These are phyloP conservation scores for Mnemiopsis leidyi DNA, from an alignment of 37 sponge, comb jelly and placozoan genomes.

Conservation along the genomic window DNA sequence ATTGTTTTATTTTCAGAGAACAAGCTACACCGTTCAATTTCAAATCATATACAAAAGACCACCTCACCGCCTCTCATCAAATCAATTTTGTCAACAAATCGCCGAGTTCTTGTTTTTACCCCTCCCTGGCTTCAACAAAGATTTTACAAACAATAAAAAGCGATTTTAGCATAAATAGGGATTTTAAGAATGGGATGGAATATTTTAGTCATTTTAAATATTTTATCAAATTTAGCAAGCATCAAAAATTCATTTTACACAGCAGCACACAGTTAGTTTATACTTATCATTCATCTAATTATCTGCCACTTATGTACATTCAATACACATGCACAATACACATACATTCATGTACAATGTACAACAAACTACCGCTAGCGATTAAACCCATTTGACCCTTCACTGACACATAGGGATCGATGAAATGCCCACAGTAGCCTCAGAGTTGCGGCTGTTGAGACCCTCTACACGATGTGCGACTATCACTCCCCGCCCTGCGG, in stretches of 20 bases:
- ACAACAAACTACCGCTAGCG: too few relatives aligned
- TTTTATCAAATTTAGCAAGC: neutral
- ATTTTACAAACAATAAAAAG: neutral
- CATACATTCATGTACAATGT: too few relatives aligned
- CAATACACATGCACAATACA: too few relatives aligned
- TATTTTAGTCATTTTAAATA: neutral
- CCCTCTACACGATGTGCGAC: conserved; percentile 63
- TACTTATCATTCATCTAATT: too few relatives aligned
- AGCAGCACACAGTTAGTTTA: too few relatives aligned
- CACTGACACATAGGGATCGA: neutral
- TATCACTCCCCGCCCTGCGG: neutral
- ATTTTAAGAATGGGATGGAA: too few relatives aligned
- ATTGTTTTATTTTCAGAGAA: neutral
- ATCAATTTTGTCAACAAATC: neutral
- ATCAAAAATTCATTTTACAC: too few relatives aligned
- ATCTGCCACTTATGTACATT: too few relatives aligned
- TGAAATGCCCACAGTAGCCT: conserved; percentile 37
- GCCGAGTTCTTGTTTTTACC: neutral
- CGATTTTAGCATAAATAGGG: neutral
- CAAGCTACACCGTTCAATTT: neutral
- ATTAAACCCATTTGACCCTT: neutral
- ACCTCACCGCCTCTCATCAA: neutral
- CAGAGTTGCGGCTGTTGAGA: conserved; percentile 23
- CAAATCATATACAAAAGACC: neutral
- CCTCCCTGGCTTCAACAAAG: neutral